Base-by-base conservation (phyloP, 1,140 invertebrate genomes). In the Drosophila nebulosa region DNA sequence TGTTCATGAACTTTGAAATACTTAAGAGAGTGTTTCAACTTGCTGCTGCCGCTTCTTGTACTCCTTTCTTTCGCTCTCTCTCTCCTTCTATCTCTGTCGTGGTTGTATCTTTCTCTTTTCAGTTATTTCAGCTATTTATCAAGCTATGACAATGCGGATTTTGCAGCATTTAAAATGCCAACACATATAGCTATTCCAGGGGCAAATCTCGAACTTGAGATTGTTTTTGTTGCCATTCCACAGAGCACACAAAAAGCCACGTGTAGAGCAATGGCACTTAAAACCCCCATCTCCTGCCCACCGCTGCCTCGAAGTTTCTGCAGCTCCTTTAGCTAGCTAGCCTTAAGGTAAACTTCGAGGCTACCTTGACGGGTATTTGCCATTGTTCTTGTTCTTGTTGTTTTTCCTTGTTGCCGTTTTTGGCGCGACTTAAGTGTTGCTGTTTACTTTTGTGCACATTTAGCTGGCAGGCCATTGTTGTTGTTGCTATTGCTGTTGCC, bases 61-160 rank as follows among this genome's bases (percentile, higher is more conserved):
- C 16, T 46, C 39, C 39, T n/a, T 9, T 46, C 39, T 21, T 1
- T 18, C 5, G 6, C 16, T 2, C 7, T 22, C 6, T 12, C 16
- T 21, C 39, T 3, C 39, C 7, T 0, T 18, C 39, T 18, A 5
- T 42, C 0, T 46, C 39, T 42, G 3, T 35, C 22, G 62, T 27
- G 26, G 5, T 62, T 63, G 62, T 67, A 69, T 55, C 71, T 79
- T 52, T 74, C 58, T 61, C 55, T 52, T 46, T 46, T 46, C 50
- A 80, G 80, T 77, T 77, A 86, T 86, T 84, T 86, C 57, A 67
- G 80, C 81, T 84, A 84, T 84, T 84, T 84, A 84, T 85, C 81
- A 85, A 86, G 77, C 72, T 84, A 85, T 84, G 80, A 84, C 80
- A 84, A 77, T 74, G 81, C 81, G 69, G 73, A 84, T 80, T 84